These are phyloP conservation scores for Saimiri boliviensis DNA, from an alignment of 2,113 vertebrate species.

Conservation along the genomic window DNA sequence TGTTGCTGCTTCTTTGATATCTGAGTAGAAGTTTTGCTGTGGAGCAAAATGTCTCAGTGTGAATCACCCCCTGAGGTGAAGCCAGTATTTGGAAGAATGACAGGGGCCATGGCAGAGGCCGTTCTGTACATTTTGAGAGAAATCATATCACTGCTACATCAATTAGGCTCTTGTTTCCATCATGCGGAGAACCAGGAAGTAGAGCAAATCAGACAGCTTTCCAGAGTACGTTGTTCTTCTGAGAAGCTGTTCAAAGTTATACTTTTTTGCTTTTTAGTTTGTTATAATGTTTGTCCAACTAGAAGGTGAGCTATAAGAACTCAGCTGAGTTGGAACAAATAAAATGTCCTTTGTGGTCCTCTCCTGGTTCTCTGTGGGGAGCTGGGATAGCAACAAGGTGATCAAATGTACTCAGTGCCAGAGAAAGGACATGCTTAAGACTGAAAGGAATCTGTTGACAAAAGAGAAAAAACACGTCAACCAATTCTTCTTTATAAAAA, in stretches of 20 bases:
- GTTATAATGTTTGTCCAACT: slow-evolving; percentile 60
- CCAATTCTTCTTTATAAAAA: slow-evolving; percentile 51
- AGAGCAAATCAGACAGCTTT: slow-evolving; percentile 4
- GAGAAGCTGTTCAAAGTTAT: slow-evolving; percentile 48
- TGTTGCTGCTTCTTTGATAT: background rate
- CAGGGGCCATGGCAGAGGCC: slow-evolving; percentile 29
- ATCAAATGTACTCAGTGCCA: slow-evolving; percentile 15
- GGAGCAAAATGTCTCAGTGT: slow-evolving; percentile 17
- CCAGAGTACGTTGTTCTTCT: background rate
- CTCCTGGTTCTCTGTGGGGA: slow-evolving; percentile 53
- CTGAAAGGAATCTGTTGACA: slow-evolving; percentile 59
- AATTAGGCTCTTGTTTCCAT: slow-evolving; percentile 54
- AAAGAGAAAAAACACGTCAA: slow-evolving; percentile 66
- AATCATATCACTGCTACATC: slow-evolving; percentile 14
- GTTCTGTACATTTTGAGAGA: background rate
- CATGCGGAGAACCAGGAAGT: slow-evolving; percentile 40
- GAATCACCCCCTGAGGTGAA: slow-evolving; percentile 51
- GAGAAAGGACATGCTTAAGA: slow-evolving; percentile 57
- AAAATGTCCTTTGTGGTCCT: slow-evolving; percentile 64
- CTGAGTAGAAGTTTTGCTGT: slow-evolving; percentile 47
- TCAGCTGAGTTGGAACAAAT: slow-evolving; percentile 69
- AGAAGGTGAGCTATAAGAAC: slow-evolving; percentile 64
- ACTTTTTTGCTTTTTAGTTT: slow-evolving; percentile 60
- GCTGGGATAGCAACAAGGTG: background rate
- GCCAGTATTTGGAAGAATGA: slow-evolving; percentile 3